Conservation (phyloP, 2,113 vertebrate genomes). For the Poeciliopsis prolifica region DNA sequence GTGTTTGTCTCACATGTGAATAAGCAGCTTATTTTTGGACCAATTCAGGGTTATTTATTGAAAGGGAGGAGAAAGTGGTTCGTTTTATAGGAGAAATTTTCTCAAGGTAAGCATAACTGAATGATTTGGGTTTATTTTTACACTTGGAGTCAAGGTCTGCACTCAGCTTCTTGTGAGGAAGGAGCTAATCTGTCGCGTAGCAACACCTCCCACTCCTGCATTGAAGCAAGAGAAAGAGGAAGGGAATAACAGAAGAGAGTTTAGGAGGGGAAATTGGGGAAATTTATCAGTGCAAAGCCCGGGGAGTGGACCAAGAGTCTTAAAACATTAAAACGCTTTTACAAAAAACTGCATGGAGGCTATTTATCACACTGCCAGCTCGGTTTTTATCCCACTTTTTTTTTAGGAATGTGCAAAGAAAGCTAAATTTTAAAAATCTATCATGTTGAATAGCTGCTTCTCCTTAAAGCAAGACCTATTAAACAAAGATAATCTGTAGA, state of each 20-base stretch:
- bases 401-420: neutral
- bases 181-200: slow-evolving; percentile 85
- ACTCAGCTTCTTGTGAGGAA: slow-evolving; percentile 83
- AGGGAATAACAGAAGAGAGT: slow-evolving; percentile 57
- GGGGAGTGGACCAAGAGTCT: neutral
- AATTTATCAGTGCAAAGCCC: slow-evolving; percentile 26
- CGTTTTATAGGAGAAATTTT: neutral
- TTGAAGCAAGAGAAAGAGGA: slow-evolving; percentile 61
- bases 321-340: neutral
- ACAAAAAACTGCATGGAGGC: neutral
- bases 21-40: slow-evolving; percentile 44
- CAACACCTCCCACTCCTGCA: slow-evolving; percentile 83
- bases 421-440: neutral
- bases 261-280: slow-evolving; percentile 32
- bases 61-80: neutral
- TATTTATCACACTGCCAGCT: neutral
- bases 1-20: slow-evolving; percentile 36
- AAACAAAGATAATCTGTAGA: no score
- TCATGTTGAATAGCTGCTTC: no score
- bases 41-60: slow-evolving; percentile 25
- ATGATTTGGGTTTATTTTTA: slow-evolving; percentile 82
- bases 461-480: no score
- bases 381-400: neutral
- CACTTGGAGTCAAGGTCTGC: slow-evolving; percentile 82
- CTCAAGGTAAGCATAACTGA: slow-evolving; percentile 62